Evolutionary conservation across 2,888 invertebrate genomes (phyloP), one percentile per base, ranked within the genome.

Genomic region (Agriopis aurantiaria): DNA sequence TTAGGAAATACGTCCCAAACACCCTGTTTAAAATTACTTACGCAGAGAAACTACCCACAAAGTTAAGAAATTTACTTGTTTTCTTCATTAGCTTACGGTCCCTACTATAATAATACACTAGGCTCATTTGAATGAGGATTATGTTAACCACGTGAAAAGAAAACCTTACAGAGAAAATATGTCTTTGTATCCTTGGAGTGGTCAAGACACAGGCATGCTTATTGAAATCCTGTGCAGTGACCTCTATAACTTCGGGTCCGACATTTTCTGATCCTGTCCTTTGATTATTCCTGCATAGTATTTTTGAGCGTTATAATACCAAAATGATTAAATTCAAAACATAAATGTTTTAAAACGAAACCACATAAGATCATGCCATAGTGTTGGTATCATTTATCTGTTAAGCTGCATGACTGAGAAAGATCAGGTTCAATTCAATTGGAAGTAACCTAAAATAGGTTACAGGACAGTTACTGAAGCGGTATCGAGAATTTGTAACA

Each of bases 401-500:
- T 57, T 17, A 57, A 14, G 10, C 10, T 10, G 52, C 5, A 40
- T 14, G 11, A 23, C n/a, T 8, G 8, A 3, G 17, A 43, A 48
- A 46, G 46, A 3, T 46, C 33, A 10, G 23, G 23, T 61, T 12
- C 43, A 52, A 45, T 48, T 65, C 67, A 58, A 14, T 58, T 46
- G 62, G 65, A 65, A 62, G 23, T 58, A 68, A 57, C 41, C 11
- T 49, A 40, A 11, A 17, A 12, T 53, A 48, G 40, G 48, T 46
- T 62, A 45, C 49, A 53, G 23, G 46, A 17, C 10, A 59, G 63
- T 62, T 60, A 65, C 49, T 59, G 59, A 46, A 65, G 41, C 48
- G 46, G 61, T 49, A 53, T 59, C 46, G 56, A 9, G 48, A 53
- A 60, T 65, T 64, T 56, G 60, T 56, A 23, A 64, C 69, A 43